Percentiles rank a stretch among this genome's conserved stretches.
These are phyloP conservation scores for Archocentrus centrarchus DNA, from an alignment of 2,113 vertebrate genomes.

Conservation along the genomic window DNA sequence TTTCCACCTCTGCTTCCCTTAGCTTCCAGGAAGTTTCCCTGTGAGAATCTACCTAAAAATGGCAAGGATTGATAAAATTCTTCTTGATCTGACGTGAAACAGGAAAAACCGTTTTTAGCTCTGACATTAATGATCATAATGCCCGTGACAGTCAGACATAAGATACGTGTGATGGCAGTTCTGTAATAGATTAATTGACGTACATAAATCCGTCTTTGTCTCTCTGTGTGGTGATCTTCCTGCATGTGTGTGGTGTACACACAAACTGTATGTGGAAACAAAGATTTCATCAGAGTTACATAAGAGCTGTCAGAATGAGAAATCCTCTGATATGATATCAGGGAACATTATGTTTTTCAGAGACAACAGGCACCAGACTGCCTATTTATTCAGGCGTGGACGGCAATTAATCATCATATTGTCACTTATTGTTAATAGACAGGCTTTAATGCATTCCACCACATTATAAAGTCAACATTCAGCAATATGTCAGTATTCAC, in stretches of 20 bases:
- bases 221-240: background rate
- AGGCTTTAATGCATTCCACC: background rate
- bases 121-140: background rate
- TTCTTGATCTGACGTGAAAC: fast-evolving
- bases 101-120: background rate
- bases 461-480: background rate
- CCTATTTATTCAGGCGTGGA: constrained; percentile 14
- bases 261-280: background rate
- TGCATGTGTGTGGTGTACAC: background rate
- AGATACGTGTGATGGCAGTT: background rate
- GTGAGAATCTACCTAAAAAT: constrained; percentile 1
- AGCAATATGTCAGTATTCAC: background rate
- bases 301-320: constrained; percentile 46
- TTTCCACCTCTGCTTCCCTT: background rate
- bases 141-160: fast-evolving
- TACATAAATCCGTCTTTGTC: background rate
- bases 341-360: constrained; percentile 30
- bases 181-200: background rate
- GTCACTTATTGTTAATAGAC: background rate
- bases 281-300: constrained; percentile 42
- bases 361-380: constrained; percentile 30
- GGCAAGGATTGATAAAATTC: background rate
- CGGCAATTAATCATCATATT: background rate
- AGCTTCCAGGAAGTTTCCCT: constrained; percentile 19
- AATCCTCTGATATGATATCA: constrained; percentile 56